A percentile compares a stretch with the other conserved stretches of the same genome.
phyloP scores from a whole-genome alignment of 2,113 vertebrate genomes.

The Phyllostomus discolor region DNA sequence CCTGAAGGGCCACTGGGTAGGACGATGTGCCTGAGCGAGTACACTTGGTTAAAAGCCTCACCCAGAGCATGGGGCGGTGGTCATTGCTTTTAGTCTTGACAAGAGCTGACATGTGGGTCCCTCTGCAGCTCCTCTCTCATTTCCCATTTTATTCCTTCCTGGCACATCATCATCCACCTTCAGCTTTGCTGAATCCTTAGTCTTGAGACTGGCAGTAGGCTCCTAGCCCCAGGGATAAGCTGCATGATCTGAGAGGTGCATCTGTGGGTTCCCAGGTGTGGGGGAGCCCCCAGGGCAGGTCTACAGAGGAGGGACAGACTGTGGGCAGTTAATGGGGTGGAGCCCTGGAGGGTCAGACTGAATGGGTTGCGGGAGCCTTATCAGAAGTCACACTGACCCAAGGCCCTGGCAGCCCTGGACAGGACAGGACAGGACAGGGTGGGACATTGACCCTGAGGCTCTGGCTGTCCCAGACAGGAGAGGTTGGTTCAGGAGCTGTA shows the following conservation, averaged over 20 bases:
- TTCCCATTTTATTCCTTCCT: not conserved
- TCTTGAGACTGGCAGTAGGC: too few relatives aligned
- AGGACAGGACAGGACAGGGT: too few relatives aligned
- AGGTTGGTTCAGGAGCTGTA: not conserved
- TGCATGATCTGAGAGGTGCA: accelerated
- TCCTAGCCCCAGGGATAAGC: not conserved
- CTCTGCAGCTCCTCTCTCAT: too few relatives aligned
- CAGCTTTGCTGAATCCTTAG: not conserved
- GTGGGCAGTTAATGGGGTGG: not conserved
- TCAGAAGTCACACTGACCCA: accelerated
- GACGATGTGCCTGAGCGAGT: not conserved
- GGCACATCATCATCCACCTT: not conserved
- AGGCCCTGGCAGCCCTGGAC: not conserved
- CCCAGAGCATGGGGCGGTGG: accelerated
- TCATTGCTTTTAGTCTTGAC: accelerated
- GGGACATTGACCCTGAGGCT: too few relatives aligned
- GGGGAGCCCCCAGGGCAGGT: too few relatives aligned
- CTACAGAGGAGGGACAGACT: not conserved
- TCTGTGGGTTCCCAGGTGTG: not conserved
- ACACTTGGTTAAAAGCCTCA: not conserved
- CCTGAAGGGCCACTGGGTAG: accelerated
- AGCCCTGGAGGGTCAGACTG: too few relatives aligned
- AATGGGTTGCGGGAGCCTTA: too few relatives aligned
- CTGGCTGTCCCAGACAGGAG: not conserved
- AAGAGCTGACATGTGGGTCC: not conserved